Percentiles rank a stretch among this genome's conserved stretches.
These are phyloP conservation scores for Leptinotarsa rubiginosa DNA, from an alignment of 2,888 invertebrate genomes.

Conservation along the genomic window DNA sequence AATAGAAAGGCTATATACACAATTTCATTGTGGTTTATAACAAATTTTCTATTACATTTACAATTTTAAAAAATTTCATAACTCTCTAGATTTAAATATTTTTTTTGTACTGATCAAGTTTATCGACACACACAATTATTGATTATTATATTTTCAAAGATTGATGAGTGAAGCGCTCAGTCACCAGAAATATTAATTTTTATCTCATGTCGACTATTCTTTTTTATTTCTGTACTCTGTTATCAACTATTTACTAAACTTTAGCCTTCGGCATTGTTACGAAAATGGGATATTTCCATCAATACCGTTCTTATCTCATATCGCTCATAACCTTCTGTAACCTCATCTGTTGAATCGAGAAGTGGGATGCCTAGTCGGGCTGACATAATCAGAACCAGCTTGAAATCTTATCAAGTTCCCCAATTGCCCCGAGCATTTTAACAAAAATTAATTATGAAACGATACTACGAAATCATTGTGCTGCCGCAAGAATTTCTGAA, in stretches of 20 bases:
- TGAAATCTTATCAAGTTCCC: slow-evolving; percentile 1
- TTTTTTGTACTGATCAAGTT: too few species aligned
- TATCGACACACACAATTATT: not conserved
- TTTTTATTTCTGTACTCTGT: slow-evolving; percentile 13
- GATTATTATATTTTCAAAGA: not conserved
- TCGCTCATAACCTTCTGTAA: slow-evolving; percentile 17
- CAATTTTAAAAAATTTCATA: too few species aligned
- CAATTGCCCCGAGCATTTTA: not conserved
- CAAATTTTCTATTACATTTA: too few species aligned
- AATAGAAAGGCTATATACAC: too few species aligned
- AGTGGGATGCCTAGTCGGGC: not conserved
- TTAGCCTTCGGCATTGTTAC: slow-evolving; percentile 20
- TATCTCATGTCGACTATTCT: not conserved
- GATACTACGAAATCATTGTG: not conserved
- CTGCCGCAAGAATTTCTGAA: not conserved
- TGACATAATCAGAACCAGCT: slow-evolving; percentile 14
- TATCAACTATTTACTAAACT: slow-evolving; percentile 20
- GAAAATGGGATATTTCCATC: slow-evolving; percentile 23
- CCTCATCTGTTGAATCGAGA: slow-evolving; percentile 6
- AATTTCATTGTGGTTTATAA: too few species aligned
- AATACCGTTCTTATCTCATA: slow-evolving; percentile 18
- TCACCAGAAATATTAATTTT: not conserved
- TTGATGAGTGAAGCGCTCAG: not conserved
- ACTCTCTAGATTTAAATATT: too few species aligned
- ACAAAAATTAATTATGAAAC: slow-evolving; percentile 6